phyloP scores from a whole-genome alignment of 2,888 invertebrate species.

The Tenthredo livida region DNA sequence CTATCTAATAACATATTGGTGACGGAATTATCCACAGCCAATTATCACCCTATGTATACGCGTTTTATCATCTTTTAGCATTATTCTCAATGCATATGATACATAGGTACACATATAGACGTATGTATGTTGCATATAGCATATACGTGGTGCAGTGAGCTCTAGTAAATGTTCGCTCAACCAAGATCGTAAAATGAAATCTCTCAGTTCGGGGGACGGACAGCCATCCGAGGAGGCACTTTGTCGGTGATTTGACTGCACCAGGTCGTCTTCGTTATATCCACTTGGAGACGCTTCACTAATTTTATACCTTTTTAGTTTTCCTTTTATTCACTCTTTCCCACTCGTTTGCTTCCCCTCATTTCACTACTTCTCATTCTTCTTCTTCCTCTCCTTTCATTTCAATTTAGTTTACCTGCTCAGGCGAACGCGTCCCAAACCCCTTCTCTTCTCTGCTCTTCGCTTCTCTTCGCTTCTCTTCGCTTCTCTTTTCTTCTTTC shows the following conservation, averaged over 20 bases:
- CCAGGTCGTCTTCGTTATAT: constrained; percentile 46
- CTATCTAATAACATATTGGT: neutral
- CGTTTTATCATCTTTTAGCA: neutral
- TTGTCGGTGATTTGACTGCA: constrained; percentile 51
- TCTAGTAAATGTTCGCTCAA: constrained; percentile 25
- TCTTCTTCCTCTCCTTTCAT: constrained; percentile 36
- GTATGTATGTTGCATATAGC: neutral
- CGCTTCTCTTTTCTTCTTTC: neutral
- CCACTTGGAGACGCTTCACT: constrained; percentile 51
- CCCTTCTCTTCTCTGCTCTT: constrained; percentile 7
- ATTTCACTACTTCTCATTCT: neutral
- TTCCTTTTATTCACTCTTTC: constrained; percentile 32
- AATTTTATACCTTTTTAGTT: constrained; percentile 45
- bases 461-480: neutral
- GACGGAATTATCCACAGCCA: too few relatives aligned
- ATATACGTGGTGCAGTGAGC: neutral
- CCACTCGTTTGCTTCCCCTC: constrained; percentile 22
- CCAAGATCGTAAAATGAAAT: constrained; percentile 38
- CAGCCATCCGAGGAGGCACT: constrained; percentile 34
- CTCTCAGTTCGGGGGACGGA: constrained; percentile 1
- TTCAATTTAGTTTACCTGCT: constrained; percentile 46
- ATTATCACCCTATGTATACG: neutral
- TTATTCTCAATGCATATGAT: neutral
- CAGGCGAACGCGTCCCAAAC: constrained; percentile 57
- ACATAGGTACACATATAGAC: too few relatives aligned